Conservation (phyloP, 2,888 invertebrate species). For the Gastrophysa polygoni region DNA sequence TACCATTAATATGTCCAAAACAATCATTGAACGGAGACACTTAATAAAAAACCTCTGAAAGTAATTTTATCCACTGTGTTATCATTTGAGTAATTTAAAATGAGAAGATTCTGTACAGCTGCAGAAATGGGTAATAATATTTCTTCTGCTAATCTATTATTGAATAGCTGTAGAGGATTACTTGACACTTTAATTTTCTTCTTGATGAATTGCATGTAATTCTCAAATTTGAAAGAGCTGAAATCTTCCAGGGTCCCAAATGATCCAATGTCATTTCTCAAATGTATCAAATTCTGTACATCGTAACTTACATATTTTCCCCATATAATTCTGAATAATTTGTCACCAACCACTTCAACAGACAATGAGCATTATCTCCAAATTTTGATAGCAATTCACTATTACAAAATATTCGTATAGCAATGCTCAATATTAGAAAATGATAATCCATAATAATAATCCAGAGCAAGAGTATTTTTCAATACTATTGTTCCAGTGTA, state of each 20-base stretch:
- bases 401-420: conserved; percentile 7
- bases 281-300: conserved; percentile 11
- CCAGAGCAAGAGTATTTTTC: neutral
- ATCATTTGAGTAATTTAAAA: neutral
- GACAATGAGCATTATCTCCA: neutral
- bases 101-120: neutral
- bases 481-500: conserved; percentile 12
- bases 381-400: neutral
- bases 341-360: conserved; percentile 6
- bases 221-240: conserved; percentile 15
- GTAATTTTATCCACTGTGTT: neutral
- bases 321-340: conserved; percentile 8
- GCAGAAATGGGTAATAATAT: neutral
- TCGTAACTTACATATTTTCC: conserved; percentile 8
- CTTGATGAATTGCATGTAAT: conserved; percentile 7
- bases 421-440: conserved; percentile 10
- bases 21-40: conserved; percentile 3
- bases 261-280: conserved; percentile 1
- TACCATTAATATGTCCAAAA: conserved; percentile 3
- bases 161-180: conserved; percentile 4
- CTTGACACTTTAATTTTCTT: conserved; percentile 8
- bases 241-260: conserved; percentile 9
- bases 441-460: conserved; percentile 13
- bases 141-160: conserved; percentile 10
- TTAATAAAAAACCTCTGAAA: conserved; percentile 3